Base-by-base conservation (phyloP, 1,140 invertebrate species). In the Melipona quadrifasciata region DNA sequence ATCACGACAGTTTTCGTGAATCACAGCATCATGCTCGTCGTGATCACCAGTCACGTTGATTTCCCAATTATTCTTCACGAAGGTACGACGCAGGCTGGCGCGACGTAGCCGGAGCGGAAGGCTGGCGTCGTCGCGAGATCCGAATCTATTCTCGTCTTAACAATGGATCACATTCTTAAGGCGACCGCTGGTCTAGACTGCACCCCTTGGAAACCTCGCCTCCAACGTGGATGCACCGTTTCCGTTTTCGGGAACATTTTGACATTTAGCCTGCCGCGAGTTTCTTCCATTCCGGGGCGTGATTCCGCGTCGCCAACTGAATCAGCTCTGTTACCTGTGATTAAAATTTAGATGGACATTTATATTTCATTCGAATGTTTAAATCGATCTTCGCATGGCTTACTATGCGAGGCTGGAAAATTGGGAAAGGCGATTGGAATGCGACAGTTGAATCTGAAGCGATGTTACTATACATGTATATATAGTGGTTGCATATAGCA, bases 101-200 rank as follows among this genome's bases (percentile, higher is more conserved):
- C 14, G 47, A 17, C 71, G 78, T 78, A 82, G 64, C 65, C 8
- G 21, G 77, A 67, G n/a, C 64, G 57, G 51, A 31, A 51, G 67
- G 51, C 24, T 78, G 76, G 84, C 82, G 67, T 86, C 83, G 79
- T 47, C 65, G 77, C 83, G 88, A 91, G 89, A 92, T 91, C 85
- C 84, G 74, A 93, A 93, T 93, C 91, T 94, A 93, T 94, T 94
- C 88, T 87, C 74, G 86, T 91, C 89, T 90, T 85, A 93, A 94
- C 93, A 94, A 94, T 94, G 90, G 91, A 39, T 89, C 90, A 91
- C 92, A 91, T 90, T 93, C 93, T 93, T 88, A 91, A 90, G 87
- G 89, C 79, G 77, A 68, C 47, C 21, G 39, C 31, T 68, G 47
- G 61, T 78, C 85, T 53, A 31, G 64, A 82, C 72, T 16, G 64